A percentile compares a stretch with the other conserved stretches of the same genome.
These are phyloP conservation scores for Leptinotarsa undecemlineata DNA, from an alignment of 1,140 invertebrate species.

Conservation along the genomic window DNA sequence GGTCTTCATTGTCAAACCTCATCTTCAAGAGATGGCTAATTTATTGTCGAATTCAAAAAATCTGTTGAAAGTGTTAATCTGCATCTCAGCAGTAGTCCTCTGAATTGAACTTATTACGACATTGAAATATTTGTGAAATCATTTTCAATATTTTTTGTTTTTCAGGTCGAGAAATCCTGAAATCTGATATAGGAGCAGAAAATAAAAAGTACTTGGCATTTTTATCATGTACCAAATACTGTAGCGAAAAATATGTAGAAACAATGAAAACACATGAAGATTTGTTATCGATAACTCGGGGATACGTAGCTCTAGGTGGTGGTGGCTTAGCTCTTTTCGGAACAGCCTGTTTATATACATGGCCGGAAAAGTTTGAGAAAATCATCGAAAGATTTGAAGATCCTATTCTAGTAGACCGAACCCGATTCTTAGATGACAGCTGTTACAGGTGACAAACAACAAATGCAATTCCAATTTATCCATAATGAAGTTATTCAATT, in stretches of 20 bases:
- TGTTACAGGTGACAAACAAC: constrained; percentile 58
- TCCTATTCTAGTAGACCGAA: constrained; percentile 61
- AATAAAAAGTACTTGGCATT: constrained; percentile 86
- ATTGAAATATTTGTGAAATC: no score
- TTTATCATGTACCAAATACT: constrained; percentile 77
- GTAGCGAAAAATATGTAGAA: constrained; percentile 59
- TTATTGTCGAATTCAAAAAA: no score
- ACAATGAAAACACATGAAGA: constrained; percentile 72
- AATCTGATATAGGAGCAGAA: constrained; percentile 63
- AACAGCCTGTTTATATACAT: constrained; percentile 87
- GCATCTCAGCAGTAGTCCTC: no score
- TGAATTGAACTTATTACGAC: no score
- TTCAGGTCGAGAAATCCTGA: constrained; percentile 69
- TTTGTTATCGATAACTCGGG: constrained; percentile 74
- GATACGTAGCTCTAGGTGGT: constrained; percentile 84
- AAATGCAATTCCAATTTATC: no score
- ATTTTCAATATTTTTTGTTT: background rate
- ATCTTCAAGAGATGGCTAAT: no score
- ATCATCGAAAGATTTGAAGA: constrained; percentile 65
- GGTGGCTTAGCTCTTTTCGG: constrained; percentile 90
- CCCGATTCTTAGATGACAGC: constrained; percentile 75
- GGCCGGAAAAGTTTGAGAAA: constrained; percentile 77
- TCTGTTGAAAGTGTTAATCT: no score
- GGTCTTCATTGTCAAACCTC: no score
- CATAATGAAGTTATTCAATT: no score